Base-by-base conservation (phyloP, 2,888 invertebrate species). In the Aphodius granarius region DNA sequence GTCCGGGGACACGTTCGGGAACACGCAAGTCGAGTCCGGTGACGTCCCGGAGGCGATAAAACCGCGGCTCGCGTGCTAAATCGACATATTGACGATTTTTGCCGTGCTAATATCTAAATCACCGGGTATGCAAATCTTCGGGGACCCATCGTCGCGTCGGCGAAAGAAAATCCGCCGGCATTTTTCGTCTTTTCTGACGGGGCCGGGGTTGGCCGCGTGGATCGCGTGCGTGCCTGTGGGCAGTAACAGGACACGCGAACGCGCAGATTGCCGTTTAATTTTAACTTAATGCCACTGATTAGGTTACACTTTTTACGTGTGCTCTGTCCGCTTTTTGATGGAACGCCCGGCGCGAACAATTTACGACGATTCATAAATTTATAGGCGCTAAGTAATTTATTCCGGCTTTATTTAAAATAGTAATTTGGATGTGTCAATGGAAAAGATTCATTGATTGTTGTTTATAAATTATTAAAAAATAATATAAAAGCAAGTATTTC, bases 221-320 rank as follows among this genome's bases (percentile, higher is more conserved):
- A 73, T 75, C 75, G 65, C 72, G 79, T 84, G 84, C 85, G 84
- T 85, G 85, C 77, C 75, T 77, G 75, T 75, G 73, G 79, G 78
- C 78, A 82, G 82, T 85, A 83, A 83, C 81, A 77, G 74, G 78
- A 80, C 85, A 85, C 84, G 85, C 85, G 80, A 83, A 77, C 80
- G 76, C 72, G 72, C 78, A 79, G 80, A 83, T 82, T 80, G 82
- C 81, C 80, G 79, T 82, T 83, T 82, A 83, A 83, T 84, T 83
- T 83, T 82, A 81, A 81, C 80, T 81, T 83, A 82, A 83, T 81
- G 82, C 81, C 77, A 80, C 83, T 81, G 83, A 84, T 84, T 84
- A 83, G 83, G 82, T 84, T 83, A 83, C 83, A 81, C 79, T 83
- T 82, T 82, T 83, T 83, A 80, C 43, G 43, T 43, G 43, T 43